Evolutionary conservation across 2,888 invertebrate species (phyloP).

Genomic region (Arenicola marina): DNA sequence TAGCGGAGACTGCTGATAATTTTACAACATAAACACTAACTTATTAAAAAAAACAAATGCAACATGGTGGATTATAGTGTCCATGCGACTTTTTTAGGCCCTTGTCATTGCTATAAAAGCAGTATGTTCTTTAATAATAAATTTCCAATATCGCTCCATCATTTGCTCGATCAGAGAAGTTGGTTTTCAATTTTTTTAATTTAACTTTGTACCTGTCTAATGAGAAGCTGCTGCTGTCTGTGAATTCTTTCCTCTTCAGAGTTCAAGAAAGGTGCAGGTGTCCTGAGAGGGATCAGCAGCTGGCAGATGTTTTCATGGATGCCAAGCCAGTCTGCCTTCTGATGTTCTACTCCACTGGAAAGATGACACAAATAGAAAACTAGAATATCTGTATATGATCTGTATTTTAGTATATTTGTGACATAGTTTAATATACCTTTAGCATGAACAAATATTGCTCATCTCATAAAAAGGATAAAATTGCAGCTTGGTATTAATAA

Average conservation of each 20-base stretch:
- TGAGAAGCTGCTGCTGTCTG: conserved; percentile 45
- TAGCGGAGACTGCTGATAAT: too few species aligned
- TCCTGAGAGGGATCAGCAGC: conserved; percentile 51
- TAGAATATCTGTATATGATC: not conserved
- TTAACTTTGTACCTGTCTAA: conserved; percentile 52
- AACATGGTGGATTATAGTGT: too few species aligned
- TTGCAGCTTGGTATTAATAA: too few species aligned
- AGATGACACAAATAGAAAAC: not conserved
- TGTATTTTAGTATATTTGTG: not conserved
- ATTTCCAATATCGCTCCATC: too few species aligned
- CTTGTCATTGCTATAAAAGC: too few species aligned
- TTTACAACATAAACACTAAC: too few species aligned
- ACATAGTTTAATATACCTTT: not conserved
- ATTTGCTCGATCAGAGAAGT: too few species aligned
- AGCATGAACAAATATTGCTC: not conserved
- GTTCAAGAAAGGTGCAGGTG: conserved; percentile 54
- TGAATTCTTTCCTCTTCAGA: conserved; percentile 59
- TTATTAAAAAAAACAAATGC: too few species aligned
- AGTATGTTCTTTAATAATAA: too few species aligned
- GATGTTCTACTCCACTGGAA: conserved; percentile 48
- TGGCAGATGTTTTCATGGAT: conserved; percentile 62
- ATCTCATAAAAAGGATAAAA: too few species aligned
- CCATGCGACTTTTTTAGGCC: too few species aligned
- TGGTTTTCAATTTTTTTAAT: too few species aligned
- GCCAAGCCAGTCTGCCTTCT: conserved; percentile 59